These are phyloP conservation scores for Drosophila paulistorum DNA, from an alignment of 1,140 invertebrate species.

Conservation along the genomic window DNA sequence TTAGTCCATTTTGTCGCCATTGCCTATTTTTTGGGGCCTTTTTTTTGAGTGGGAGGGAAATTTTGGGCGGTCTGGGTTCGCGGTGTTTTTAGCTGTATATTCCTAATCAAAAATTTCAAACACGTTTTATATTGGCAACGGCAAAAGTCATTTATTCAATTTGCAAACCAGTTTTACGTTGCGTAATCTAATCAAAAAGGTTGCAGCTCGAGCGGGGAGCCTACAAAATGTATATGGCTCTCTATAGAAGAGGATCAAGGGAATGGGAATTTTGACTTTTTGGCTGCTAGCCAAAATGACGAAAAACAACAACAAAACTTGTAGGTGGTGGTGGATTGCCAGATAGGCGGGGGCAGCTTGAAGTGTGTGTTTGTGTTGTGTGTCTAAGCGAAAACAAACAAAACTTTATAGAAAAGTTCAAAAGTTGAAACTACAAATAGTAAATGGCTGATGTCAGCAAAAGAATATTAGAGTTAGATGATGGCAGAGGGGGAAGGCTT, in stretches of 20 bases:
- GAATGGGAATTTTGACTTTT: conserved; percentile 33
- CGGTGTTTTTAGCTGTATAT: conserved; percentile 44
- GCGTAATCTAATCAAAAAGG: conserved; percentile 81
- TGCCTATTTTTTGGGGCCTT: conserved; percentile 43
- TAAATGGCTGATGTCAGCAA: conserved; percentile 46
- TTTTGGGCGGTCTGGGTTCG: conserved; percentile 30
- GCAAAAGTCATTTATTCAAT: conserved; percentile 82
- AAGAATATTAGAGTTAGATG: conserved; percentile 5
- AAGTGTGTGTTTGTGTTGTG: conserved; percentile 19
- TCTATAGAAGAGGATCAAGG: conserved; percentile 38
- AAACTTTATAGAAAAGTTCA: conserved; percentile 34
- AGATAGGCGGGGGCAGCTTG: conserved; percentile 1
- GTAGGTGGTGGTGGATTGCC: not conserved
- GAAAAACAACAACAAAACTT: conserved; percentile 1
- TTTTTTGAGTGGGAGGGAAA: not conserved
- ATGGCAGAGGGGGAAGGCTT: not conserved
- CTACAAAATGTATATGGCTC: conserved; percentile 51
- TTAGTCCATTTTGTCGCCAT: conserved; percentile 51
- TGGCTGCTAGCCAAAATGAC: conserved; percentile 57
- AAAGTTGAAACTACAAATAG: conserved; percentile 58
- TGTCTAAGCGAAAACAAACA: conserved; percentile 46
- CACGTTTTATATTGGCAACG: conserved; percentile 81
- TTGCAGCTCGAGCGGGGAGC: conserved; percentile 32
- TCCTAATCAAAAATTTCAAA: conserved; percentile 79
- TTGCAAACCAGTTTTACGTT: conserved; percentile 80